These are phyloP conservation scores for Caenorhabditis briggsae DNA, from an alignment of 1,140 invertebrate species.

Conservation along the genomic window DNA sequence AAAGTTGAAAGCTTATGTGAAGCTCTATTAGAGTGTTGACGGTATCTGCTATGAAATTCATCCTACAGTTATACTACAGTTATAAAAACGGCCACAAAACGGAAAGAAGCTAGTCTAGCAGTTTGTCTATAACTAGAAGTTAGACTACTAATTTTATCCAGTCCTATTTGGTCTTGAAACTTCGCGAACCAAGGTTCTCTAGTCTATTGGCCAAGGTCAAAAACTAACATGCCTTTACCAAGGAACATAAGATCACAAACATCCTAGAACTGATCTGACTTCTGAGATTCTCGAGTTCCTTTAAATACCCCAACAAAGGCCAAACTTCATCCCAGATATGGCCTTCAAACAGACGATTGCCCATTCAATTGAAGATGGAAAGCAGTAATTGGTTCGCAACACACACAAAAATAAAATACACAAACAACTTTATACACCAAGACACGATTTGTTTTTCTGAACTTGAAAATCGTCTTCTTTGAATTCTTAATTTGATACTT, in stretches of 20 bases:
- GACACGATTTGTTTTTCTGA: slow-evolving; percentile 18
- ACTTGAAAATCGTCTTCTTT: not conserved
- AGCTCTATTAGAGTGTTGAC: no score
- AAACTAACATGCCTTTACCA: not conserved
- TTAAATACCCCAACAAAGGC: not conserved
- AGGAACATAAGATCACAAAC: slow-evolving; percentile 13
- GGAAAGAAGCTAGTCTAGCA: no score
- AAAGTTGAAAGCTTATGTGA: no score
- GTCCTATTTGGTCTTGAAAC: no score
- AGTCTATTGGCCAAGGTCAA: not conserved
- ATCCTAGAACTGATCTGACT: not conserved
- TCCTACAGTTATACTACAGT: no score
- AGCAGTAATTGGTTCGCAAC: not conserved
- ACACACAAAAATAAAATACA: not conserved
- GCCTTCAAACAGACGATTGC: not conserved
- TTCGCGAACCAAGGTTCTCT: no score
- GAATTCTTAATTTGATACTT: slow-evolving; percentile 17
- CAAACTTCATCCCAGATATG: slow-evolving; percentile 15
- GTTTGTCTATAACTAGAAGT: no score
- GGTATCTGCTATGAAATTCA: no score
- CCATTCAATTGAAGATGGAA: not conserved
- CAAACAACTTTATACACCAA: slow-evolving; percentile 8
- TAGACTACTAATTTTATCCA: no score
- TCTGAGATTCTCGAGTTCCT: not conserved
- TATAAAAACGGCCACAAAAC: no score